A percentile compares a stretch with the other conserved stretches of the same genome.
Evolutionary conservation across 2,888 invertebrate species (phyloP).

Genomic region (Merodon equestris): DNA sequence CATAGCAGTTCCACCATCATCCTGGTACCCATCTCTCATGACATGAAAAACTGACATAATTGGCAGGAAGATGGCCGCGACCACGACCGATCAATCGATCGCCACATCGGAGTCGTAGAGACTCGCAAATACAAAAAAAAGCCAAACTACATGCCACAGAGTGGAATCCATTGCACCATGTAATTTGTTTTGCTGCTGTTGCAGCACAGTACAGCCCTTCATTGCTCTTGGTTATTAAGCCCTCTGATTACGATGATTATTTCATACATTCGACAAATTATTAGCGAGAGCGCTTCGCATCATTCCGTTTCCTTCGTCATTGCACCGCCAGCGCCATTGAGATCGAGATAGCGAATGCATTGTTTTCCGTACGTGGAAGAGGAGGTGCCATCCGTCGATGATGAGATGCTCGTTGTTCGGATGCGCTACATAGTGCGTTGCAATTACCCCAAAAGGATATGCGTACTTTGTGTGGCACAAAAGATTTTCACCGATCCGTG

Average conservation of each 20-base stretch:
- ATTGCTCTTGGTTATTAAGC: conserved; percentile 66
- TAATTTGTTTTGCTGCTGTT: conserved; percentile 63
- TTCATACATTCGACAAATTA: conserved; percentile 69
- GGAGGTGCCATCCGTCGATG: conserved; percentile 33
- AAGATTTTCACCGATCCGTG: conserved; percentile 41
- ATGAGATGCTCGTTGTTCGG: conserved; percentile 36
- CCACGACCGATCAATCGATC: conserved; percentile 66
- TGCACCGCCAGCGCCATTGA: background rate
- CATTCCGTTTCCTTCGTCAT: conserved; percentile 7
- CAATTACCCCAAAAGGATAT: conserved; percentile 66
- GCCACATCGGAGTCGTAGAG: conserved; percentile 53
- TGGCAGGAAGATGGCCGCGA: conserved; percentile 62
- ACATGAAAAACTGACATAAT: conserved; percentile 67
- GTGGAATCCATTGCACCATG: conserved; percentile 49
- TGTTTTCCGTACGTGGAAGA: conserved; percentile 54
- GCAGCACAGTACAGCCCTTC: conserved; percentile 46
- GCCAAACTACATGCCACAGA: background rate
- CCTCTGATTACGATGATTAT: conserved; percentile 69
- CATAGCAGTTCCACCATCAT: conserved; percentile 30
- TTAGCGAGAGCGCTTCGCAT: conserved; percentile 50
- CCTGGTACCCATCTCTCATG: background rate
- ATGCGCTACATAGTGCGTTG: conserved; percentile 32
- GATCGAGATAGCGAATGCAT: conserved; percentile 48
- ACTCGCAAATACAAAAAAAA: conserved; percentile 42
- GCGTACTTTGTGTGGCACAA: conserved; percentile 62